Percentiles rank a stretch among this genome's conserved stretches.
Conservation (phyloP, 1,140 invertebrate species). For the Drosophila littoralis region DNA sequence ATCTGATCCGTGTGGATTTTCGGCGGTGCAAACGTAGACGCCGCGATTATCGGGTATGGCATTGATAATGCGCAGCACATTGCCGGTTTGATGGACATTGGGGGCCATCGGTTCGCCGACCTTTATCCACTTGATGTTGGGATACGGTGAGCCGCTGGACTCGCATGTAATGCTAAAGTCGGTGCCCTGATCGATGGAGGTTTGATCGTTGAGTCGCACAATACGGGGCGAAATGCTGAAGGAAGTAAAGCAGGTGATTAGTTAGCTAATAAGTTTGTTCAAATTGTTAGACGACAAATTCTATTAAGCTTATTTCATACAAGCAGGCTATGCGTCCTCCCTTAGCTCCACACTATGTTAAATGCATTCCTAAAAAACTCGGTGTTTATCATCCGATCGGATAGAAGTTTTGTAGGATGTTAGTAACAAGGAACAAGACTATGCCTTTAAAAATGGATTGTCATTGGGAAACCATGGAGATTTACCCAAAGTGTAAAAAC, state of each 20-base stretch:
- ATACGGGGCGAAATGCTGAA: constrained; percentile 85
- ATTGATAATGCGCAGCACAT: constrained; percentile 89
- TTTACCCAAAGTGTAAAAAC: too few relatives aligned
- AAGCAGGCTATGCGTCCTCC: too few relatives aligned
- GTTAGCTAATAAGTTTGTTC: too few relatives aligned
- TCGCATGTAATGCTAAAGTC: constrained; percentile 91
- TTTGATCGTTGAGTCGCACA: constrained; percentile 87
- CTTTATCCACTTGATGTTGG: constrained; percentile 92
- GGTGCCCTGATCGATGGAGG: constrained; percentile 91
- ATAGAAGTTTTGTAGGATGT: too few relatives aligned
- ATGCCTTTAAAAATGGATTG: too few relatives aligned
- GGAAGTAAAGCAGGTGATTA: not conserved
- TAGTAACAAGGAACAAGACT: too few relatives aligned
- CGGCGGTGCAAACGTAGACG: constrained; percentile 90
- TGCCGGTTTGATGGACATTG: constrained; percentile 88
- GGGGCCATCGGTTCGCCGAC: constrained; percentile 87
- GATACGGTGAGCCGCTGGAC: constrained; percentile 88
- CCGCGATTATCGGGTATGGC: constrained; percentile 91
- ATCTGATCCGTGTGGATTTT: constrained; percentile 85
- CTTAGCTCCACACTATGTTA: too few relatives aligned
- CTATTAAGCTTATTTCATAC: too few relatives aligned
- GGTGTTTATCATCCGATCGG: too few relatives aligned
- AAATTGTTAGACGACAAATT: too few relatives aligned
- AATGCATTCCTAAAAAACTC: too few relatives aligned
- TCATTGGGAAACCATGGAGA: too few relatives aligned